Percentiles rank a stretch among this genome's conserved stretches.
Evolutionary conservation across 2,888 invertebrate species (phyloP).

Genomic region (Slavum lentiscoides): DNA sequence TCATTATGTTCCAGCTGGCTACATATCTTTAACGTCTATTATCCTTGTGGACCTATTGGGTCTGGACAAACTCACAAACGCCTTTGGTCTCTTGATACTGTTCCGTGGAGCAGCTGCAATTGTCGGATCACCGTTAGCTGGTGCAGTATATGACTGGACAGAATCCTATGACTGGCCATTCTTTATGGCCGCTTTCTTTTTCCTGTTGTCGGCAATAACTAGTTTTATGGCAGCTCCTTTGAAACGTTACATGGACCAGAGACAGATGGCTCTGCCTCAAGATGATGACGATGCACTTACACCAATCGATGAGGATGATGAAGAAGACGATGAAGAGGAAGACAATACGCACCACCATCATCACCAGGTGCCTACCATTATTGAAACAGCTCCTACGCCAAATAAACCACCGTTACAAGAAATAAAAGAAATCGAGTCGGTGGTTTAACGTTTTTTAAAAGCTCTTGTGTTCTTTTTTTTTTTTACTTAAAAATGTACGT

Average conservation of each 20-base stretch:
- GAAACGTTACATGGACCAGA: constrained; percentile 61
- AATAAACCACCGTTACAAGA: constrained; percentile 63
- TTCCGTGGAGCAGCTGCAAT: constrained; percentile 94
- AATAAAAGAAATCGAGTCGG: constrained; percentile 74
- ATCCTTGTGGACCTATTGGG: constrained; percentile 95
- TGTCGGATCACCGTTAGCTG: constrained; percentile 80
- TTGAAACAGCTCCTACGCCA: constrained; percentile 76
- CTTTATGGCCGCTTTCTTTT: constrained; percentile 87
- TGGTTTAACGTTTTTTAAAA: constrained; percentile 63
- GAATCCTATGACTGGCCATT: constrained; percentile 83
- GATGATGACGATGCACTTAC: constrained; percentile 73
- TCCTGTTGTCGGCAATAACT: constrained; percentile 80
- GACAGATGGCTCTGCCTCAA: constrained; percentile 61
- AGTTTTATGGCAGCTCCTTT: constrained; percentile 81
- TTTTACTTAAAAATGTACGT: constrained; percentile 39
- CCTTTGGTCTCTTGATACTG: constrained; percentile 92
- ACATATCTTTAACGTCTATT: constrained; percentile 96
- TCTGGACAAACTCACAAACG: constrained; percentile 92
- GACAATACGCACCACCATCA: constrained; percentile 71
- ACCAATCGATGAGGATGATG: constrained; percentile 76
- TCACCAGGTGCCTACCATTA: constrained; percentile 70
- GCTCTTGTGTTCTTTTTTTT: constrained; percentile 17
- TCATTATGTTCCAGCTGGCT: constrained; percentile 74
- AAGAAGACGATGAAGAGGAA: constrained; percentile 68
- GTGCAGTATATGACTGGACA: constrained; percentile 83